Conservation (phyloP, 2,888 invertebrate species). For the Nemoura dubitans region DNA sequence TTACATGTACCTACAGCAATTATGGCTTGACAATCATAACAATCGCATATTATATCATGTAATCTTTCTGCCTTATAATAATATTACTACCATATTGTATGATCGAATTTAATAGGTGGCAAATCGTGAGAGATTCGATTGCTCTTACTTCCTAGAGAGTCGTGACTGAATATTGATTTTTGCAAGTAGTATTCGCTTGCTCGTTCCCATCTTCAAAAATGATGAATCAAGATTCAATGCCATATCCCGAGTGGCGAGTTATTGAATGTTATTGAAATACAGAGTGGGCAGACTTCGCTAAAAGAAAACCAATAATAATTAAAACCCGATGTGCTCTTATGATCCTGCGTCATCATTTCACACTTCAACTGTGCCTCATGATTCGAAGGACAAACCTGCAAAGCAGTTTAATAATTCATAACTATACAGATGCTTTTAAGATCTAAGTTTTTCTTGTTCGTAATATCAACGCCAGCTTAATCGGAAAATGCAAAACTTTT, state of each 20-base stretch:
- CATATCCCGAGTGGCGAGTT: neutral
- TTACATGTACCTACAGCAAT: neutral
- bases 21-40: neutral
- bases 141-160: neutral
- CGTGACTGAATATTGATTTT: constrained; percentile 12
- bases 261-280: no score
- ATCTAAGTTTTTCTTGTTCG: no score
- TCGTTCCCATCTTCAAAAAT: neutral
- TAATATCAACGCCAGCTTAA: no score
- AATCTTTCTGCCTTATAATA: neutral
- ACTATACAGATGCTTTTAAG: no score
- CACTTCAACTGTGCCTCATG: no score
- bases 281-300: no score
- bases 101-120: neutral
- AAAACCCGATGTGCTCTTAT: no score
- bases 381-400: no score
- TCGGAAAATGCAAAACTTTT: no score
- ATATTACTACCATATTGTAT: neutral
- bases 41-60: neutral
- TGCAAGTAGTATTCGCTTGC: neutral
- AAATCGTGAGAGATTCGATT: neutral
- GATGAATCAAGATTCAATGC: neutral
- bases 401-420: no score
- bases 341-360: no score
- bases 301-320: no score